phyloP scores from a whole-genome alignment of 2,797 vertebrate species.

The Harpagifer antarcticus region DNA sequence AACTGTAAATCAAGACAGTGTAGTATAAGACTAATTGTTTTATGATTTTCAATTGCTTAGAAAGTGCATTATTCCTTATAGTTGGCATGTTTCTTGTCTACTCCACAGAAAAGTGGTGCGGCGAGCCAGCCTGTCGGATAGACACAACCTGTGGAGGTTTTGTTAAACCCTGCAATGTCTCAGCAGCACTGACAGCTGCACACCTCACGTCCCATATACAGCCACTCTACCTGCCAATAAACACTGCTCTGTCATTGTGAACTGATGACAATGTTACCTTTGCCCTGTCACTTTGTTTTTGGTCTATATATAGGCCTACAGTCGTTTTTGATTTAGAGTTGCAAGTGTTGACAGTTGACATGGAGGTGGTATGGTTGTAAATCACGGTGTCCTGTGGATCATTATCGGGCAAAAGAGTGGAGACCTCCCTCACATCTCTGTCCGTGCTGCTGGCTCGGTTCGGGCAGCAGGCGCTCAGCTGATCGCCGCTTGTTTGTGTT shows the following conservation, averaged over 20 bases:
- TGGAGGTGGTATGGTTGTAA: constrained; percentile 62
- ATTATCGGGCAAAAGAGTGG: constrained; percentile 59
- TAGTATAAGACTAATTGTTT: neutral
- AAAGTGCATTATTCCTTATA: neutral
- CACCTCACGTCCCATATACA: constrained; percentile 48
- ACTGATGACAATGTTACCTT: constrained; percentile 36
- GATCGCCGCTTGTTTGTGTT: constrained; percentile 85
- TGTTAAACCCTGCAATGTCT: constrained; percentile 64
- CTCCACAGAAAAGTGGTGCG: constrained; percentile 93
- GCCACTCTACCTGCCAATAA: constrained; percentile 48
- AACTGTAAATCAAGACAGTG: neutral
- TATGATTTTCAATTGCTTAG: neutral
- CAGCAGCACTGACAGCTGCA: constrained; percentile 60
- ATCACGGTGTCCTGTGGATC: constrained; percentile 67
- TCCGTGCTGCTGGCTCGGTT: constrained; percentile 70
- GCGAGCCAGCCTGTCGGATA: constrained; percentile 94
- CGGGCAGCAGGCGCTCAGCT: constrained; percentile 76
- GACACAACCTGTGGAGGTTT: constrained; percentile 89
- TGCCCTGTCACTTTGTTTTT: constrained; percentile 6
- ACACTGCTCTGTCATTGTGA: constrained; percentile 36
- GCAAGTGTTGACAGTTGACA: constrained; percentile 79
- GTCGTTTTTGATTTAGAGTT: constrained; percentile 52
- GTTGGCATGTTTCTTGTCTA: neutral
- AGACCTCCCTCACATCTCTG: constrained; percentile 68
- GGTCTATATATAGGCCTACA: neutral